Evolutionary conservation across 2,888 invertebrate species (phyloP).

Genomic region (Pristionchus exspectatus): DNA sequence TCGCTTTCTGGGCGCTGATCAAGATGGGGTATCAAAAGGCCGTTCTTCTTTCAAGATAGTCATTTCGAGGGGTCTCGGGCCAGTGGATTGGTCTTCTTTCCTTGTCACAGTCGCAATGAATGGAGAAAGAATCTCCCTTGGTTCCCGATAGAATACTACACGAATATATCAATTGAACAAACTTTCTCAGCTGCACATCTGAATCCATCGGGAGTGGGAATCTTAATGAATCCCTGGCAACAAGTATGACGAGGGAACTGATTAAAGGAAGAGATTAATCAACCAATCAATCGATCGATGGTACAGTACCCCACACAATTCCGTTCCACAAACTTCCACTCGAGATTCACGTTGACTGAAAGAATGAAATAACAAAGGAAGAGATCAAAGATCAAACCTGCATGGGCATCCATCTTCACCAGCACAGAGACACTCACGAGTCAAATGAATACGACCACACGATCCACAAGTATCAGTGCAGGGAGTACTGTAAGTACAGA

Average conservation of each 20-base stretch:
- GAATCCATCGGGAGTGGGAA: neutral
- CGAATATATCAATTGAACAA: too few relatives aligned
- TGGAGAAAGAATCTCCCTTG: too few relatives aligned
- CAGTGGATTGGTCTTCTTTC: too few relatives aligned
- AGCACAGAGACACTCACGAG: slow-evolving; percentile 24
- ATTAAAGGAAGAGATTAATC: neutral
- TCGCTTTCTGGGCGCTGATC: too few relatives aligned
- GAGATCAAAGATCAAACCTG: neutral
- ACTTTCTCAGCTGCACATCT: neutral
- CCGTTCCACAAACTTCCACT: neutral
- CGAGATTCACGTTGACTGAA: slow-evolving; percentile 10
- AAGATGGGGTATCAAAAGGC: too few relatives aligned
- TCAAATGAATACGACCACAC: neutral
- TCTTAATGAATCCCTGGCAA: neutral
- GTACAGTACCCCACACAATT: neutral
- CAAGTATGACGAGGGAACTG: slow-evolving; percentile 45
- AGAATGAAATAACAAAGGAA: neutral
- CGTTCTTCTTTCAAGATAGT: too few relatives aligned
- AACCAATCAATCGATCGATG: neutral
- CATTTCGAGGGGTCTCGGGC: too few relatives aligned
- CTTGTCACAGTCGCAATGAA: too few relatives aligned
- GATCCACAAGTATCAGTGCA: slow-evolving; percentile 10
- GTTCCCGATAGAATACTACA: too few relatives aligned
- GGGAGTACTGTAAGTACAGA: slow-evolving; percentile 7
- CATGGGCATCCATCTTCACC: neutral